Evolutionary conservation across 2,113 vertebrate genomes (phyloP).

Genomic region (Clarias gariepinus): DNA sequence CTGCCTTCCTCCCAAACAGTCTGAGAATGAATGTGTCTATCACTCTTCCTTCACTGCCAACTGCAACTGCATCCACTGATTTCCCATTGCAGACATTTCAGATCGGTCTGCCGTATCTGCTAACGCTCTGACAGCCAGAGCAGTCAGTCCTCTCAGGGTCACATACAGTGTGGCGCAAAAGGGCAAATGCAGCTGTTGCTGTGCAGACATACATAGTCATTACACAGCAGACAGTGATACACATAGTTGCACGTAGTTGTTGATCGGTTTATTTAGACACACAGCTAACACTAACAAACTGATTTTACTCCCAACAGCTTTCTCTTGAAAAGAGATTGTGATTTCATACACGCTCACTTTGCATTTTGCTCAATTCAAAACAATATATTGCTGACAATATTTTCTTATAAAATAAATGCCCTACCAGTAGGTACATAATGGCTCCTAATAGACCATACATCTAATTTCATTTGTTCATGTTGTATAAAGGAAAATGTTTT

Average conservation of each 20-base stretch:
- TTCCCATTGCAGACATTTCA: conserved; percentile 41
- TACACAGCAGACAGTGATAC: neutral
- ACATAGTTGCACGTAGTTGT: neutral
- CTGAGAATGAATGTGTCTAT: conserved; percentile 40
- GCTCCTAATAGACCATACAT: conserved; percentile 24
- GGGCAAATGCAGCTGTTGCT: conserved; percentile 4
- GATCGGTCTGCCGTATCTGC: conserved; percentile 9
- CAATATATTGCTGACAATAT: neutral
- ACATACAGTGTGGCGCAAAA: neutral
- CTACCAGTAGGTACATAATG: conserved; percentile 22
- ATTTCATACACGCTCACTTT: neutral
- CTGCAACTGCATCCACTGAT: conserved; percentile 32
- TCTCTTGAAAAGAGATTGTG: neutral
- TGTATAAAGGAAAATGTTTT: conserved; percentile 31
- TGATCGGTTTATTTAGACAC: neutral
- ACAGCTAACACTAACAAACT: neutral
- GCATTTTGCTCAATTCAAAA: neutral
- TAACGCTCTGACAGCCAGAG: conserved; percentile 1
- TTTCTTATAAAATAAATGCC: conserved; percentile 24
- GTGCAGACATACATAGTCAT: conserved; percentile 1
- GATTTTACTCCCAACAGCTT: conserved; percentile 15
- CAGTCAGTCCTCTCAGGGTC: conserved; percentile 29
- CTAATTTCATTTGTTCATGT: conserved; percentile 33
- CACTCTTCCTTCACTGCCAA: conserved; percentile 33
- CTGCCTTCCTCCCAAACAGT: conserved; percentile 38